Evolutionary conservation across 2,888 invertebrate genomes (phyloP), one percentile per base, ranked within the genome.

Genomic region (Lycaena phlaeas): DNA sequence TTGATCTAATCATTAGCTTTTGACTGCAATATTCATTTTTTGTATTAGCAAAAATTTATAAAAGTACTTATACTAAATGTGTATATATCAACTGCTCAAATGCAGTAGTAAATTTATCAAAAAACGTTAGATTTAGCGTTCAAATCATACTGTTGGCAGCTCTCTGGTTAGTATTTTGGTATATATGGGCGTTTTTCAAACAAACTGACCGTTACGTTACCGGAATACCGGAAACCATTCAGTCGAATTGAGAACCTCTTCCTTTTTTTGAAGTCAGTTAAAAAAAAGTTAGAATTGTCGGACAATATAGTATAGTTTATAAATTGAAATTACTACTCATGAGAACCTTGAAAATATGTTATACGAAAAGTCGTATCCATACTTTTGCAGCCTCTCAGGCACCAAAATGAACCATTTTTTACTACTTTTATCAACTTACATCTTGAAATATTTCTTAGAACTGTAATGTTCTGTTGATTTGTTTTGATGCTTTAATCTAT

Each of bases 101-200:
- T 27, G 38, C 28, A 27, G 38, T 38, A 17, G 27, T 38, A 38
- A 38, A 38, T 38, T 38, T 38, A 38, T 38, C 27, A 38, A 38
- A 12, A 38, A 38, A 38, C 27, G 37, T 38, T 38, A 38, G 37
- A 38, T 38, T 38, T 27, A 27, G 37, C 27, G 27, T 38, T 38
- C 27, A 38, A 38, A 38, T 38, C 37, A 38, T 38, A 27, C 27
- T 38, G 37, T 38, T 38, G 37, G 37, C 37, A 38, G 37, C 37
- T 38, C 15, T 38, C 37, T 38, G 37, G 37, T 38, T 38, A 14
- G 27, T 38, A 38, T 27, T 38, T 38, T 38, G 37, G 37, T 38
- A 38, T 27, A 38, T 27, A 38, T 18, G 27, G 37, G 27, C 10
- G 5, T 38, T 36, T 27, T 36, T 26, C 14, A 14, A n/a, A 15